A percentile compares a stretch with the other conserved stretches of the same genome.
These are phyloP conservation scores for Microtus agrestis DNA, from an alignment of 2,797 vertebrate species.

Conservation along the genomic window DNA sequence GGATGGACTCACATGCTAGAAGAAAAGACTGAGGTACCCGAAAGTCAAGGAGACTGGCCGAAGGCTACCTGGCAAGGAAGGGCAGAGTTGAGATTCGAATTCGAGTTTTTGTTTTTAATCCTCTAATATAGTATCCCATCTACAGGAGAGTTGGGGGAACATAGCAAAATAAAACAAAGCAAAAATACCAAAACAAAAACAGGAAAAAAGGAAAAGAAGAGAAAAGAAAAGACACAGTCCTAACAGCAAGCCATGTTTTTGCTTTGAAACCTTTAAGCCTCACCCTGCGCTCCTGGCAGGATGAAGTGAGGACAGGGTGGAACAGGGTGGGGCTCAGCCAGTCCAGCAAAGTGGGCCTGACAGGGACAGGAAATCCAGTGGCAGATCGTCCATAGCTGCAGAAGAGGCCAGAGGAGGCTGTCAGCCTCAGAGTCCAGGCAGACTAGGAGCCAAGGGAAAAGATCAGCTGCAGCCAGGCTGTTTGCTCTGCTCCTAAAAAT, in stretches of 20 bases:
- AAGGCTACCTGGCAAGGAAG: not conserved
- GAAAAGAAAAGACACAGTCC: not conserved
- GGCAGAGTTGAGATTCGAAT: not conserved
- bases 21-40: not conserved
- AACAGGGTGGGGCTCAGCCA: conserved; percentile 46
- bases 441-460: not conserved
- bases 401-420: conserved; percentile 22
- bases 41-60: not conserved
- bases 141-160: not conserved
- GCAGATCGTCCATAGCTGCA: conserved; percentile 51
- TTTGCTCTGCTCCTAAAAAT: not conserved
- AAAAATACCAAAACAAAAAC: not conserved
- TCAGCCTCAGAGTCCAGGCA: not conserved
- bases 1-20: not conserved
- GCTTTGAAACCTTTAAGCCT: conserved; percentile 3
- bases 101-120: not conserved
- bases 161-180: not conserved
- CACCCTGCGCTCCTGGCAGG: conserved; percentile 49
- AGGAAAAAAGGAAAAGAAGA: no score
- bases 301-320: conserved; percentile 61
- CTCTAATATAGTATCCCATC: not conserved
- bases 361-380: conserved; percentile 58
- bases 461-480: not conserved
- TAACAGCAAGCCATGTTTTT: not conserved
- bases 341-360: conserved; percentile 50